Evolutionary conservation across 1,140 invertebrate species (phyloP), one percentile per base, ranked within the genome.

Genomic region (Ptiloglossa arizonensis): DNA sequence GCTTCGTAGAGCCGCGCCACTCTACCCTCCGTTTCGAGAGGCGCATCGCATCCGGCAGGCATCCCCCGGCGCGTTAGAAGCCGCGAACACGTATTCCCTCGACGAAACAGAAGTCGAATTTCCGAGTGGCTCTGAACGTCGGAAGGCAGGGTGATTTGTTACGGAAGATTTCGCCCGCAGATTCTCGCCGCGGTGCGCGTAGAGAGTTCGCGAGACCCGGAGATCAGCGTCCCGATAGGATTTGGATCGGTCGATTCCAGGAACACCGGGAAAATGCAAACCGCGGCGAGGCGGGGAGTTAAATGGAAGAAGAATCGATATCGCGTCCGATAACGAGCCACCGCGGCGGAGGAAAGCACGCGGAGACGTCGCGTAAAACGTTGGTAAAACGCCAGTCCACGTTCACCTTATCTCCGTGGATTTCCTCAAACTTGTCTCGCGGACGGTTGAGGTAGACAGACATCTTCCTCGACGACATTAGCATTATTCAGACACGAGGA

Each of bases 391-490:
- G 62, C 48, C 67, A 63, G 54, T 52, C 56, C 17, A n/a, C 5
- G 15, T 0, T 19, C 11, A 19, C 52, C 64, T 79, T 71, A 85
- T 74, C 80, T 84, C 68, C 35, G 19, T 48, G 76, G 82, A 60
- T 84, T 83, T 81, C 17, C 83, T 77, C 77, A 69, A 85, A 82
- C 56, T 77, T 79, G 71, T 82, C 81, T 32, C 44, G 59, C 67
- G 67, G 41, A 69, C 32, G 59, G 11, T 22, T 19, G 29, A 46
- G 59, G 29, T 56, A 29, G 57, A 70, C 62, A 52, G 69, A 77
- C 78, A 74, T 85, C 74, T 85, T 81, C 80, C 75, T 81, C 74
- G 74, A 60, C 60, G 57, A 41, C 68, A 85, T 83, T 85, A 77
- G 62, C 72, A 85, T 85, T 83, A 80, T 80, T 76, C 77, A 73